Evolutionary conservation across 2,888 invertebrate species (phyloP).

Genomic region (Morinoia aosen): DNA sequence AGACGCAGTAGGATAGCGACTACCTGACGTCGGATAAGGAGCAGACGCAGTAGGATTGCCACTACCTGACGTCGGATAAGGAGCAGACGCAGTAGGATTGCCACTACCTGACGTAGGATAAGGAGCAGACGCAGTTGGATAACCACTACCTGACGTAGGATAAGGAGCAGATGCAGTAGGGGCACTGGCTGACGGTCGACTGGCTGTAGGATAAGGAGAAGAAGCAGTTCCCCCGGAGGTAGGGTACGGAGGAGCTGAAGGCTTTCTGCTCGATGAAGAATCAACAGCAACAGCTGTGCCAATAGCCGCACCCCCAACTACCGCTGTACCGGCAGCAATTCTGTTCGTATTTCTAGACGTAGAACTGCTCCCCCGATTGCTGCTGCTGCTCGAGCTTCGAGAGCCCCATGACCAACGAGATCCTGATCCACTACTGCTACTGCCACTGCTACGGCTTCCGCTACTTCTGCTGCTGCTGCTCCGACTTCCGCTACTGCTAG

Average conservation of each 20-base stretch:
- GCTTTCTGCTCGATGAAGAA: not conserved
- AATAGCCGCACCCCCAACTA: conserved; percentile 49
- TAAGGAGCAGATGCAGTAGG: conserved; percentile 41
- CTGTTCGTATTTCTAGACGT: not conserved
- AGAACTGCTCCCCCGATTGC: not conserved
- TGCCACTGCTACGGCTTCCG: conserved; percentile 16
- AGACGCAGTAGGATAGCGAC: conserved; percentile 56
- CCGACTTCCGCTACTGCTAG: conserved; percentile 33
- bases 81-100: conserved; percentile 54
- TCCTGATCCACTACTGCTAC: not conserved
- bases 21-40: conserved; percentile 49
- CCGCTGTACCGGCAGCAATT: conserved; percentile 1
- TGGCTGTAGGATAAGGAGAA: conserved; percentile 38
- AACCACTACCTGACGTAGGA: conserved; percentile 50
- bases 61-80: conserved; percentile 14
- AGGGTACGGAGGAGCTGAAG: conserved; percentile 23
- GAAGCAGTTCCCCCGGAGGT: conserved; percentile 38
- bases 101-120: not conserved
- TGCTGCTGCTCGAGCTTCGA: not conserved
- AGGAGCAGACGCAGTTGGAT: conserved; percentile 51
- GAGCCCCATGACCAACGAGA: conserved; percentile 43
- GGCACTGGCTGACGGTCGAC: conserved; percentile 35
- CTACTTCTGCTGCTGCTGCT: not conserved
- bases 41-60: conserved; percentile 57
- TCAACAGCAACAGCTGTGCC: not conserved